A percentile compares a stretch with the other conserved stretches of the same genome.
Evolutionary conservation across 2,888 invertebrate genomes (phyloP).

Genomic region (Mylabris sibirica): DNA sequence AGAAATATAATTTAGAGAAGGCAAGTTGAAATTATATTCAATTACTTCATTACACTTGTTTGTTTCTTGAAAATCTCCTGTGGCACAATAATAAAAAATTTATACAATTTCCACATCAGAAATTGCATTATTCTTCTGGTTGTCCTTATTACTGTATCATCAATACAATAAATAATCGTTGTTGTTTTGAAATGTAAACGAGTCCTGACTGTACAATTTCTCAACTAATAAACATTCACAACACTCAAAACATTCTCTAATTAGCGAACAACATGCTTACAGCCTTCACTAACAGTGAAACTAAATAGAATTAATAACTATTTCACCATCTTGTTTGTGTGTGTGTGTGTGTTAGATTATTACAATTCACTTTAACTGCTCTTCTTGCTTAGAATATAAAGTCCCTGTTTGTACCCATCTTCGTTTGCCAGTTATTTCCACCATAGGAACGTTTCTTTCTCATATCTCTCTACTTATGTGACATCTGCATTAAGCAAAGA

Average conservation of each 20-base stretch:
- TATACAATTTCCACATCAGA: conserved; percentile 7
- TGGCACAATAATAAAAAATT: not conserved
- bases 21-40: conserved; percentile 20
- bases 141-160: not conserved
- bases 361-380: conserved; percentile 17
- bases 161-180: not conserved
- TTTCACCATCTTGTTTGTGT: conserved; percentile 19
- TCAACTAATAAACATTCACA: conserved; percentile 14
- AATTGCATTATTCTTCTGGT: not conserved
- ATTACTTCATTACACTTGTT: conserved; percentile 33
- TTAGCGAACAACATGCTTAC: conserved; percentile 13
- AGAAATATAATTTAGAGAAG: not conserved
- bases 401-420: not conserved
- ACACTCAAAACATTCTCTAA: conserved; percentile 17
- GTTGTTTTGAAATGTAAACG: not conserved
- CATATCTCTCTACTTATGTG: conserved; percentile 12
- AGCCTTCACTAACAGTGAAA: conserved; percentile 13
- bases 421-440: not conserved
- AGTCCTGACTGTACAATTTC: conserved; percentile 5
- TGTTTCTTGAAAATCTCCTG: conserved; percentile 15
- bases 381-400: conserved; percentile 11
- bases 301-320: conserved; percentile 18
- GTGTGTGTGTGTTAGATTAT: conserved; percentile 12
- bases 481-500: conserved; percentile 17
- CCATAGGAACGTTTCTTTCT: not conserved